phyloP scores from a whole-genome alignment of 2,888 invertebrate species.

The Papilio protenor region DNA sequence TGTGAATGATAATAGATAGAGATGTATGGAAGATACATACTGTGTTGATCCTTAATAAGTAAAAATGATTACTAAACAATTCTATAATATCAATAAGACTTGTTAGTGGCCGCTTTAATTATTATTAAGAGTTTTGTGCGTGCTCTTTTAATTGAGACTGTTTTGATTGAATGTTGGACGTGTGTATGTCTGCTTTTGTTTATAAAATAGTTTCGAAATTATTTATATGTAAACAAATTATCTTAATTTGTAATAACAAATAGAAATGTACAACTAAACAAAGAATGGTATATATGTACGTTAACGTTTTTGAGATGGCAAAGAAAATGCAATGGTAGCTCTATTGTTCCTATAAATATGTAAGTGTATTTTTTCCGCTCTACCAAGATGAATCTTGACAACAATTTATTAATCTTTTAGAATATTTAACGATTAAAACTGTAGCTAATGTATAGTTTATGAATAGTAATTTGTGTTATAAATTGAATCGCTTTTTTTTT shows the following conservation, averaged over 20 bases:
- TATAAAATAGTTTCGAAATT: background rate
- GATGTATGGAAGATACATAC: background rate
- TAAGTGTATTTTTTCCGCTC: too few species aligned
- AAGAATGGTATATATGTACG: background rate
- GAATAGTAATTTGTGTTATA: too few species aligned
- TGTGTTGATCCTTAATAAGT: background rate
- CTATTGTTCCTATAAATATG: too few species aligned
- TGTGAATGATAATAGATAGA: too few species aligned
- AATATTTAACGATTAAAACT: too few species aligned
- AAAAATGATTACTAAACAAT: background rate
- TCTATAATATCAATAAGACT: background rate
- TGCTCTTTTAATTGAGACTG: background rate
- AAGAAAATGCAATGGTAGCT: too few species aligned
- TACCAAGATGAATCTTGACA: too few species aligned
- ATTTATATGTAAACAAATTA: constrained; percentile 13
- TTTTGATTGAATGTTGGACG: background rate
- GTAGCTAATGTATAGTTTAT: too few species aligned
- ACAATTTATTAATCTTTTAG: too few species aligned
- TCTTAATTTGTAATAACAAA: background rate
- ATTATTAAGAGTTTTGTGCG: background rate
- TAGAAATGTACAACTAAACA: background rate
- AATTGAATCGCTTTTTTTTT: too few species aligned
- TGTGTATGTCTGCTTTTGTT: background rate
- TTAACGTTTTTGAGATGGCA: background rate
- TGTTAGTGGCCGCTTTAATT: constrained; percentile 7